phyloP scores from a whole-genome alignment of 2,888 invertebrate genomes.

The Agriopis marginaria region DNA sequence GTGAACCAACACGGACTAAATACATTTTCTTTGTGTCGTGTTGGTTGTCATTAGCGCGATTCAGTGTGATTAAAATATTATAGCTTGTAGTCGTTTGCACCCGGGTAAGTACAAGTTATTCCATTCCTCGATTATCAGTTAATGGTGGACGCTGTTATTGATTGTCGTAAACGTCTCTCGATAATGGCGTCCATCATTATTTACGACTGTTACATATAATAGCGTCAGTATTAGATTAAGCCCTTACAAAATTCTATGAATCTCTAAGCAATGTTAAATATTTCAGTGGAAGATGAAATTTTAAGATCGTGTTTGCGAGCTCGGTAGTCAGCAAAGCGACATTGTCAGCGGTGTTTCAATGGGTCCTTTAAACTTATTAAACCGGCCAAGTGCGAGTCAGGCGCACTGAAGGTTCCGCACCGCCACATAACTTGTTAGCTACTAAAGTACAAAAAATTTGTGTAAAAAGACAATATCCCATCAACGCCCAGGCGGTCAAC shows the following conservation, averaged over 20 bases:
- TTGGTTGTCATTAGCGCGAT: not conserved
- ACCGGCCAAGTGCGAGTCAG: too few species aligned
- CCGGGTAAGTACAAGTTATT: not conserved
- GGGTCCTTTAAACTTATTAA: too few species aligned
- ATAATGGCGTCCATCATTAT: constrained; percentile 3
- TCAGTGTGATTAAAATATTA: not conserved
- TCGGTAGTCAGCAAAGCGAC: too few species aligned
- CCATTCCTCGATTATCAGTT: not conserved
- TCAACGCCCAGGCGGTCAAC: too few species aligned
- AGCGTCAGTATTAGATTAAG: constrained; percentile 1
- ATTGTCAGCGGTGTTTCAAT: too few species aligned
- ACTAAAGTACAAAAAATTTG: too few species aligned
- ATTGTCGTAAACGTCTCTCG: constrained; percentile 1
- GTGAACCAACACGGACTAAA: too few species aligned
- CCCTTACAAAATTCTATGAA: not conserved
- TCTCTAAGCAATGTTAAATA: too few species aligned
- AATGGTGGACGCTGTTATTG: constrained; percentile 7
- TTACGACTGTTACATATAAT: constrained; percentile 1
- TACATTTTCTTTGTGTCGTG: not conserved
- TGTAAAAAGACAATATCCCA: too few species aligned
- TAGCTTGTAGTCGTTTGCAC: not conserved
- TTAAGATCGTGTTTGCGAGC: not conserved
- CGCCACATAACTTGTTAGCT: too few species aligned
- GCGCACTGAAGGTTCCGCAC: too few species aligned
- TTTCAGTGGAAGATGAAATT: not conserved